Percentiles rank a stretch among this genome's conserved stretches.
Conservation (phyloP, 1,140 invertebrate genomes). For the Drosophila pachea region DNA sequence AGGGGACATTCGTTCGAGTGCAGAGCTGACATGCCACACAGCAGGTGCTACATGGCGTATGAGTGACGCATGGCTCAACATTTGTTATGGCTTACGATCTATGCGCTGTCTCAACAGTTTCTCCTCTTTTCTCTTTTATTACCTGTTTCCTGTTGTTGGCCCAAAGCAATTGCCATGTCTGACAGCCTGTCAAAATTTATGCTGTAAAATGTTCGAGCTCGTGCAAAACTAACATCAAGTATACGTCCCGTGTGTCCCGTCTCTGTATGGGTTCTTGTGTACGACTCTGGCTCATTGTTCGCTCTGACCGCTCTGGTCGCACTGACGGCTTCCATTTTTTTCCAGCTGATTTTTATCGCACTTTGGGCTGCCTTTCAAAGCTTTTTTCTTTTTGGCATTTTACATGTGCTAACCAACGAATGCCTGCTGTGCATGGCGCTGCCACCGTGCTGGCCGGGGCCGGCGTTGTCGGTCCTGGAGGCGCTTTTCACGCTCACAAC, state of each 20-base stretch:
- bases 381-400: conserved; percentile 58
- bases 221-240: conserved; percentile 54
- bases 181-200: conserved; percentile 60
- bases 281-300: conserved; percentile 9
- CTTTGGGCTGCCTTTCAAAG: conserved; percentile 64
- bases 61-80: conserved; percentile 71
- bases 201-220: conserved; percentile 49
- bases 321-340: conserved; percentile 44
- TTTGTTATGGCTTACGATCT: conserved; percentile 61
- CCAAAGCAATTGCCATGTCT: conserved; percentile 44
- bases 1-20: conserved; percentile 61
- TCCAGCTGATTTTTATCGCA: conserved; percentile 72
- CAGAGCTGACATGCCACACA: conserved; percentile 49
- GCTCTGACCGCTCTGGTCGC: conserved; percentile 20
- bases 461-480: conserved; percentile 1
- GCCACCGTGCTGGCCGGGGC: conserved; percentile 5
- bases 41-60: conserved; percentile 56
- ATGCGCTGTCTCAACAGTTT: conserved; percentile 7
- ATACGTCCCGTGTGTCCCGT: conserved; percentile 20
- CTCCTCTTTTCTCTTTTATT: conserved; percentile 52
- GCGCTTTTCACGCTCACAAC: conserved; percentile 4
- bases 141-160: conserved; percentile 53
- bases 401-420: conserved; percentile 67
- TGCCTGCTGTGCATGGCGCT: conserved; percentile 32
- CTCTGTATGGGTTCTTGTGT: conserved; percentile 11